These are phyloP conservation scores for Mercenaria mercenaria DNA, from an alignment of 1,140 invertebrate species.

Conservation along the genomic window DNA sequence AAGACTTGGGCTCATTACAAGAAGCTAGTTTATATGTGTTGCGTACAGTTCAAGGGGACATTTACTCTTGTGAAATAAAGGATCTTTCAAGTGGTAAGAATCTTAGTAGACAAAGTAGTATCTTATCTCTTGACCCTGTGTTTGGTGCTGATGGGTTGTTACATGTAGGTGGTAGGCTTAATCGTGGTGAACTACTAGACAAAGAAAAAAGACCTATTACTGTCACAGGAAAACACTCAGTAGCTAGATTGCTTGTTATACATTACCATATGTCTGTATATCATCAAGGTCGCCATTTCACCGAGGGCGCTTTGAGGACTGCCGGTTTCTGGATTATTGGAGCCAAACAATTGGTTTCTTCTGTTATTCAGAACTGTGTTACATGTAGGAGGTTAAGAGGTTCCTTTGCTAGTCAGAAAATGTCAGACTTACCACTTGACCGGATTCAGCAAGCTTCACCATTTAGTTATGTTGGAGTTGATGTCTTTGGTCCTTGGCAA, in stretches of 20 bases:
- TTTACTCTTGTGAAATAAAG: background rate
- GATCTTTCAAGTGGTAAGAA: background rate
- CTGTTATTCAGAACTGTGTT: conserved; percentile 17
- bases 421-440: conserved; percentile 28
- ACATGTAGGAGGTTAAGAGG: conserved; percentile 6
- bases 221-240: background rate
- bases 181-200: background rate
- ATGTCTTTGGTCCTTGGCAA: conserved; percentile 43
- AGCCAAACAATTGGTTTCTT: conserved; percentile 34
- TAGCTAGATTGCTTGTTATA: background rate
- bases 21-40: background rate
- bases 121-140: background rate
- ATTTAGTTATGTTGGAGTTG: conserved; percentile 45
- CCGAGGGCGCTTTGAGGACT: conserved; percentile 35
- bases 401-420: background rate
- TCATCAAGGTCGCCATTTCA: conserved; percentile 43
- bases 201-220: background rate
- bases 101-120: background rate
- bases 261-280: background rate
- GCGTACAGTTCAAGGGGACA: conserved; percentile 22
- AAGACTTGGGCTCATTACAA: background rate
- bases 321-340: conserved; percentile 61
- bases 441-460: background rate
- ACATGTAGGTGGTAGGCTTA: background rate
- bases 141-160: background rate